Evolutionary conservation across 1,140 invertebrate species (phyloP), one percentile per base, ranked within the genome.

Genomic region (Neodiprion pinetum): DNA sequence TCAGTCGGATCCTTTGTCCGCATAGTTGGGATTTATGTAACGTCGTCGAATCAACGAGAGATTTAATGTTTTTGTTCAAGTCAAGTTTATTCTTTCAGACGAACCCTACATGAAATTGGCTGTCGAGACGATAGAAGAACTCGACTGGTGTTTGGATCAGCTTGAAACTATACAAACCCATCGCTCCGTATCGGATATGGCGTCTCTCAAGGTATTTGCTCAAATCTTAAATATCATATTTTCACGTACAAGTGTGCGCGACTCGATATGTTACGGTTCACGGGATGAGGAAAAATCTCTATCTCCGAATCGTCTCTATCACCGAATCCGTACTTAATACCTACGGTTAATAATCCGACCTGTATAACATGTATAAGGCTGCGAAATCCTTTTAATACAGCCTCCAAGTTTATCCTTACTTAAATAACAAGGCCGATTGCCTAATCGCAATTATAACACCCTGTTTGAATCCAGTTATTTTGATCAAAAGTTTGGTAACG

Each of bases 71-170:
- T 50, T 21, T 40, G 2, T 40, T 40, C 28, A 80, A 83, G 72
- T 83, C 81, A 75, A 81, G 80, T 71, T 79, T 81, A 76, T 85
- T 74, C 82, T 92, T 90, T 75, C 89, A 95, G 97, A 98, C 90
- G 97, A 98, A 85, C 91, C 93, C 78, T 97, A 97, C 88, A 93
- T 95, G 89, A 97, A 96, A 87, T 89, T 99, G 82, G 97, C 97
- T 67, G 90, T 97, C 84, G 97, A 99, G 88, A 99, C 98, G 21
- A 94, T 99, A 90, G 98, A 99, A 87, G 98, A 99, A 90, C 90
- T 99, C 85, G 98, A 99, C 90, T 99, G 98, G 98, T 99, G 98
- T 89, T 90, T 99, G 89, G 98, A 99, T 90, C 98, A 99, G 90
- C 90, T 99, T 89, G 98, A 99, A 91, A 99, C 97, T 73, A 99